Conservation (phyloP, 2,888 invertebrate genomes). For the Cabera pusaria region DNA sequence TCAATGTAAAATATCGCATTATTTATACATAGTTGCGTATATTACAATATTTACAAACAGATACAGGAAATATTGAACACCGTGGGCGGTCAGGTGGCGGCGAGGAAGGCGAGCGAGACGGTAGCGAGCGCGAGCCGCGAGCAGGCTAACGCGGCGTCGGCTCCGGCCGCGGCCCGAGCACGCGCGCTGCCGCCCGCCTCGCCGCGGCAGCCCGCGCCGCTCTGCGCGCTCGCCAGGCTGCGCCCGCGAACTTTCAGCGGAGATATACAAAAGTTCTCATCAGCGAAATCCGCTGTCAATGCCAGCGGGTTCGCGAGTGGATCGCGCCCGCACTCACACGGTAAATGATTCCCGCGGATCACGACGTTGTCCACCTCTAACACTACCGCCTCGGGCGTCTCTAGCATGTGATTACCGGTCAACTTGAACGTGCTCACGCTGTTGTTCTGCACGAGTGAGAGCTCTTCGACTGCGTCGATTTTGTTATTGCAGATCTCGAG, state of each 20-base stretch:
- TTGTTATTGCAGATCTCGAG: constrained; percentile 93
- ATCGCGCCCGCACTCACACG: constrained; percentile 93
- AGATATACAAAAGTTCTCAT: constrained; percentile 93
- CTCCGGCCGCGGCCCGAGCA: constrained; percentile 54
- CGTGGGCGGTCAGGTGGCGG: constrained; percentile 67
- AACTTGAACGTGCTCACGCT: constrained; percentile 88
- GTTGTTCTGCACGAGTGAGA: constrained; percentile 88
- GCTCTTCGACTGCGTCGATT: constrained; percentile 91
- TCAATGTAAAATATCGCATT: constrained; percentile 79
- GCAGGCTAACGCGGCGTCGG: constrained; percentile 46
- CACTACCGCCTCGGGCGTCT: constrained; percentile 89
- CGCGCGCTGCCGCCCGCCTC: constrained; percentile 67
- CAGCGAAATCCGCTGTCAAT: constrained; percentile 85
- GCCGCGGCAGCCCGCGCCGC: constrained; percentile 64
- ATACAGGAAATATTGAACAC: constrained; percentile 66
- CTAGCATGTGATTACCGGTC: constrained; percentile 92
- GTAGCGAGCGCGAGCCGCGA: constrained; percentile 50
- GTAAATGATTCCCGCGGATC: constrained; percentile 91
- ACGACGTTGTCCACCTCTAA: constrained; percentile 88
- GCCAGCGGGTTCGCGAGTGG: constrained; percentile 90
- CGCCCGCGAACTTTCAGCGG: constrained; percentile 92
- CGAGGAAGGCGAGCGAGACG: constrained; percentile 62
- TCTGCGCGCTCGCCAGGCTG: constrained; percentile 84
- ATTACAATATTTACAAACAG: constrained; percentile 80
- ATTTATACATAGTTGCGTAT: constrained; percentile 62